phyloP scores from a whole-genome alignment of 2,797 vertebrate species.

The Mastacembelus armatus region DNA sequence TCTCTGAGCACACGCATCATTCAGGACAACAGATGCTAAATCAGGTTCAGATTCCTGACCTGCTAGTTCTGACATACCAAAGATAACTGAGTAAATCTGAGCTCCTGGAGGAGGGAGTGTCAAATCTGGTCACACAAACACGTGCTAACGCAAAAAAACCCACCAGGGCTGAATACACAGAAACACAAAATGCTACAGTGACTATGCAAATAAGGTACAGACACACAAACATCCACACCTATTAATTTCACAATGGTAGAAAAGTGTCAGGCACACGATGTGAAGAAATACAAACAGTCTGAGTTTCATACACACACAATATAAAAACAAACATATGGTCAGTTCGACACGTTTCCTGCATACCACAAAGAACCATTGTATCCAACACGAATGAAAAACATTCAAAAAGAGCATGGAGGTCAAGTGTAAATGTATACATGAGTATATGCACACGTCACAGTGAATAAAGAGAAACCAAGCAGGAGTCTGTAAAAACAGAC shows the following conservation, averaged over 20 bases:
- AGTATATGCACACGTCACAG: neutral
- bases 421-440: neutral
- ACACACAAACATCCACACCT: neutral
- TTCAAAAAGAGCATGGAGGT: neutral
- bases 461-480: neutral
- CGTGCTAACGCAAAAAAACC: neutral
- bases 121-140: slow-evolving; percentile 12
- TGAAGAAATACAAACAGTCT: neutral
- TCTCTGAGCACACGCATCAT: slow-evolving; percentile 12
- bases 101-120: slow-evolving; percentile 20
- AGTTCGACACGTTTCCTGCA: neutral
- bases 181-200: neutral
- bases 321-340: neutral
- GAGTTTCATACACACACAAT: neutral
- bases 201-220: neutral
- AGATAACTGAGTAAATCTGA: slow-evolving; percentile 61
- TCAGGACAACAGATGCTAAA: slow-evolving; percentile 27
- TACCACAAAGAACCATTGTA: slow-evolving; percentile 3
- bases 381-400: neutral
- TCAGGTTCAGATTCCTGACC: slow-evolving; percentile 68
- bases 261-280: neutral
- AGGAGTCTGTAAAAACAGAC: neutral
- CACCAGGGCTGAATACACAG: neutral
- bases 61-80: slow-evolving; percentile 64
- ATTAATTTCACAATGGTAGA: neutral